A percentile compares a stretch with the other conserved stretches of the same genome.
Conservation (phyloP, 2,113 vertebrate species). For the Mungos mungo region DNA sequence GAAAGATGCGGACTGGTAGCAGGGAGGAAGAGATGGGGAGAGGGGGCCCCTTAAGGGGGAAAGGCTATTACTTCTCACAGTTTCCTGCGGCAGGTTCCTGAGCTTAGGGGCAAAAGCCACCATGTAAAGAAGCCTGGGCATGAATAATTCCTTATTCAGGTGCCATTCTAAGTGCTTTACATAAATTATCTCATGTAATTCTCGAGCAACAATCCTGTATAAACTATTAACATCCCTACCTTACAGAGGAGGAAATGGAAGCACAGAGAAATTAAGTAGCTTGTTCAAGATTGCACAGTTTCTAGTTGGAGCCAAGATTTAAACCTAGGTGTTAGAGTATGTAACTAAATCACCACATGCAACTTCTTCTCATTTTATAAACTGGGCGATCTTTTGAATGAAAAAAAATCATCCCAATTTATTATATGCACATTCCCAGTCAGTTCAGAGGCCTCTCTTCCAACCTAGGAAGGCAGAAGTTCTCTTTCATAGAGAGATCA, state of each 20-base stretch:
- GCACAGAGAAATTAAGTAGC: neutral
- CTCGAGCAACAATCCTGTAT: neutral
- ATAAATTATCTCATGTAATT: neutral
- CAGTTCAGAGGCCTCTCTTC: neutral
- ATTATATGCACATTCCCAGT: neutral
- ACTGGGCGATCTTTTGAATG: neutral
- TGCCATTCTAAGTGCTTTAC: neutral
- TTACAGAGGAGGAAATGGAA: neutral
- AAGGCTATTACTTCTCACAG: neutral
- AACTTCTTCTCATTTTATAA: neutral
- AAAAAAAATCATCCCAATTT: neutral
- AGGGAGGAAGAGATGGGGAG: neutral
- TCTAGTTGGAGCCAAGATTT: neutral
- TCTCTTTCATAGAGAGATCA: neutral
- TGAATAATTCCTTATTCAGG: neutral
- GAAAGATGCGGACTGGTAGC: neutral
- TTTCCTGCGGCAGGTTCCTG: neutral
- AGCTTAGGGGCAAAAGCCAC: neutral
- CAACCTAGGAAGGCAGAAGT: neutral
- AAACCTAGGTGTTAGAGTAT: neutral
- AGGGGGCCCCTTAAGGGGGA: neutral
- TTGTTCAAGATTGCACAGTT: neutral
- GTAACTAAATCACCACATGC: neutral
- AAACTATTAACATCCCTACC: neutral
- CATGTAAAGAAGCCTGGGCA: neutral